These are phyloP conservation scores for Ploceus nigricollis DNA, from an alignment of 2,113 vertebrate species.

Conservation along the genomic window DNA sequence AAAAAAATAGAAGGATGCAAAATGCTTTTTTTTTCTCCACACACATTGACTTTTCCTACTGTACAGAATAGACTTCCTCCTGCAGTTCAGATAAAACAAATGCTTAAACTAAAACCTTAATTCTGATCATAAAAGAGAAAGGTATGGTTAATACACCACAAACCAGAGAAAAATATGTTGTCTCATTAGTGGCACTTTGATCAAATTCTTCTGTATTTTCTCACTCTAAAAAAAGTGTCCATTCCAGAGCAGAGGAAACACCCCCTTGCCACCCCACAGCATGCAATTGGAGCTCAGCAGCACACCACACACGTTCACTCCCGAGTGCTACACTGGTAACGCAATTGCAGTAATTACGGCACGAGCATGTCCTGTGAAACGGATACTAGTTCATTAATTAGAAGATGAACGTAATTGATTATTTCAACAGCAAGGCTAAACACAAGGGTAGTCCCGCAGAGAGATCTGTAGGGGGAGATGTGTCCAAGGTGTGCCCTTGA, in stretches of 20 bases:
- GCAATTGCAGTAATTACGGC: background rate
- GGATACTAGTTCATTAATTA: conserved; percentile 54
- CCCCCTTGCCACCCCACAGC: background rate
- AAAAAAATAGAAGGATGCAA: background rate
- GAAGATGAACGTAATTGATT: conserved; percentile 54
- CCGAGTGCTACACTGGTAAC: background rate
- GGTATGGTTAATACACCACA: background rate
- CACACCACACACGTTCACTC: background rate
- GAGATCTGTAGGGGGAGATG: background rate
- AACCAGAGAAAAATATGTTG: background rate
- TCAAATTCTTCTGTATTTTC: background rate
- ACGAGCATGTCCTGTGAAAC: conserved; percentile 21
- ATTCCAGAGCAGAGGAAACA: background rate
- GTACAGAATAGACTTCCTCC: background rate
- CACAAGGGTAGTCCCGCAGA: background rate
- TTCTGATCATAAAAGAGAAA: background rate
- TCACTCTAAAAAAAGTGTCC: background rate
- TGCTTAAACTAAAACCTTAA: background rate
- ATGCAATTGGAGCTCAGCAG: background rate
- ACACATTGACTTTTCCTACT: background rate
- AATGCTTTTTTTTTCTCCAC: background rate
- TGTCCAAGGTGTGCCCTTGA: conserved; percentile 39
- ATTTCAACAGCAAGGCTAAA: conserved; percentile 46
- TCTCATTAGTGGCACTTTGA: background rate
- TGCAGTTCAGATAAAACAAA: background rate